Percentiles rank a stretch among this genome's conserved stretches.
Conservation (phyloP, 2,888 invertebrate species). For the Muschampia plurimacula region DNA sequence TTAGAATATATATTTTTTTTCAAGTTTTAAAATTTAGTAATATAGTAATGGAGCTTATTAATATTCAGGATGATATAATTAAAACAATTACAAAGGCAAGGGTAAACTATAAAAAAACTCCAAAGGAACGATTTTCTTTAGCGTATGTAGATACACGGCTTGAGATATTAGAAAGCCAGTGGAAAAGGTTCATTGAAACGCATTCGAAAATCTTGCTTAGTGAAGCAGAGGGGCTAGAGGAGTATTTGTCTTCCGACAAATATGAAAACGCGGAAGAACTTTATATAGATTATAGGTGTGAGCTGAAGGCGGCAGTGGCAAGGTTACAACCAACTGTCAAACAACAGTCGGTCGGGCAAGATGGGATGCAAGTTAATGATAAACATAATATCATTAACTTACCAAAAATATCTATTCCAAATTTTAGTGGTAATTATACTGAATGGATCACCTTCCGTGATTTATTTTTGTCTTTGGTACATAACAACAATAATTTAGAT, state of each 20-base stretch:
- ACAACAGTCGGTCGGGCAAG: neutral
- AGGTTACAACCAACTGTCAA: neutral
- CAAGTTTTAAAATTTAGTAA: no score
- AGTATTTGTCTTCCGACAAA: neutral
- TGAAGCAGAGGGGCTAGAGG: neutral
- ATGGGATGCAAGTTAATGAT: neutral
- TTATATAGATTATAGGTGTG: neutral
- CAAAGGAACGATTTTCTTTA: neutral
- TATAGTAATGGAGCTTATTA: neutral
- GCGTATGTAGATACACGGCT: neutral
- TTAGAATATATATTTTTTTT: neutral
- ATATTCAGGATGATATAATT: neutral
- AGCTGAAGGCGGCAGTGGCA: neutral
- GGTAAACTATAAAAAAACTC: neutral
- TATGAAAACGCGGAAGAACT: neutral
- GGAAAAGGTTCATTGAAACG: neutral
- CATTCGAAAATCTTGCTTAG: neutral
- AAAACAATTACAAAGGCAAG: neutral
- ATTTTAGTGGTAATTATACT: constrained; percentile 43
- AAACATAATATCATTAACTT: neutral
- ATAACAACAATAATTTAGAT: constrained; percentile 41
- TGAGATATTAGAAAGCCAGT: constrained; percentile 1
- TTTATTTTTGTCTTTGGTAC: constrained; percentile 42
- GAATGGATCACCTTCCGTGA: constrained; percentile 41
- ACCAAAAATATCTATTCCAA: constrained; percentile 41